These are phyloP conservation scores for Anoplius nigerrimus DNA, from an alignment of 2,888 invertebrate species.

Conservation along the genomic window DNA sequence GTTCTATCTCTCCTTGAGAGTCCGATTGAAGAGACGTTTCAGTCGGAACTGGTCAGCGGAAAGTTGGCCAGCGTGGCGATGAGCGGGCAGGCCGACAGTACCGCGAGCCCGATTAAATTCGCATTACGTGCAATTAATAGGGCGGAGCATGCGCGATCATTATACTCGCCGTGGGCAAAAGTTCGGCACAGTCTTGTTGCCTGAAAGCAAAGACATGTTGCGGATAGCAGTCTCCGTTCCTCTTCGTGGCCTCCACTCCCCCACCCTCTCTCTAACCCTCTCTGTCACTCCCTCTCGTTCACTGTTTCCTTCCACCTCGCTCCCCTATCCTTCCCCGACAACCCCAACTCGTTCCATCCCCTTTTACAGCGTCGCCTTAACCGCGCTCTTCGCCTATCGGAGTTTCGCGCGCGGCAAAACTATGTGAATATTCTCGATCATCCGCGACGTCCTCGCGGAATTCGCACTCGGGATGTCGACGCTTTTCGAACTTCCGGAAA, in stretches of 20 bases:
- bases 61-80: no score
- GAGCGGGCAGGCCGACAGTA: not conserved
- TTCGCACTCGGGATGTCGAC: slow-evolving; percentile 39
- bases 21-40: no score
- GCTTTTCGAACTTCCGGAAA: not conserved
- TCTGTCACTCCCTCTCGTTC: slow-evolving; percentile 8
- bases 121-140: slow-evolving; percentile 25
- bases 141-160: slow-evolving; percentile 23
- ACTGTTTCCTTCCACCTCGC: slow-evolving; percentile 1
- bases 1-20: no score
- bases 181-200: slow-evolving; percentile 62
- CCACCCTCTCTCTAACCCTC: not conserved
- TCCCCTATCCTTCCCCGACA: not conserved
- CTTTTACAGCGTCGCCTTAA: not conserved
- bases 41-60: no score
- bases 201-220: slow-evolving; percentile 75
- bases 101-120: not conserved
- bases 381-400: slow-evolving; percentile 57
- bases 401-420: slow-evolving; percentile 55
- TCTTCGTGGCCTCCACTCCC: no score
- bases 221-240: slow-evolving; percentile 65
- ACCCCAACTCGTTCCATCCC: not conserved
- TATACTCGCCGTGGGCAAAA: slow-evolving; percentile 37
- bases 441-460: slow-evolving; percentile 51
- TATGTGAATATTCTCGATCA: slow-evolving; percentile 67